phyloP scores from a whole-genome alignment of 2,888 invertebrate genomes.

The Sialis lutaria region DNA sequence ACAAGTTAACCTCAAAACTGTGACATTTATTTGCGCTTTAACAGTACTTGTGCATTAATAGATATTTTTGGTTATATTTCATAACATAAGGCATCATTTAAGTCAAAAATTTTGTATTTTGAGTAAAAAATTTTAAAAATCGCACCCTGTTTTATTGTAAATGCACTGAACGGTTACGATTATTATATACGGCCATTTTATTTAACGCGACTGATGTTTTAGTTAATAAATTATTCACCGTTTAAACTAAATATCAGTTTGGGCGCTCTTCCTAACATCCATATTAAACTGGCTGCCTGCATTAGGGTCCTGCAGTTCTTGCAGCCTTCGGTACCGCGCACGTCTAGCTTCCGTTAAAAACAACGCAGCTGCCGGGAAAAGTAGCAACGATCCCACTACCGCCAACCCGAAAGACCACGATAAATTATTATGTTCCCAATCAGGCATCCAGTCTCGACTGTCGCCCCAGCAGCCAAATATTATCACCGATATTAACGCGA shows the following conservation, averaged over 20 bases:
- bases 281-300: slow-evolving; percentile 36
- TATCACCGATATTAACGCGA: slow-evolving; percentile 63
- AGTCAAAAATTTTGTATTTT: no score
- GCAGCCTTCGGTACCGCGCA: slow-evolving; percentile 52
- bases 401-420: slow-evolving; percentile 88
- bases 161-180: no score
- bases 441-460: slow-evolving; percentile 88
- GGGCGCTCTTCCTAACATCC: slow-evolving; percentile 42
- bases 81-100: no score
- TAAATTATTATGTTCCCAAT: slow-evolving; percentile 88
- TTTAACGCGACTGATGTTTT: no score
- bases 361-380: slow-evolving; percentile 60
- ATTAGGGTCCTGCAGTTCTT: slow-evolving; percentile 46
- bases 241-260: slow-evolving; percentile 60
- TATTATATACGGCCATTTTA: no score
- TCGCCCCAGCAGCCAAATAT: slow-evolving; percentile 85
- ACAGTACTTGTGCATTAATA: no score
- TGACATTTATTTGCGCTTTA: no score
- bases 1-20: no score
- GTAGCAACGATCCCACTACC: slow-evolving; percentile 56
- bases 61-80: no score
- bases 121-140: no score
- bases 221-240: no score
- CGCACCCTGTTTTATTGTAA: no score
- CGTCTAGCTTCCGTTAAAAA: slow-evolving; percentile 72